These are phyloP conservation scores for Pocillopora damicornis DNA, from an alignment of 64 coral and sea anemone genomes.

Conservation along the genomic window DNA sequence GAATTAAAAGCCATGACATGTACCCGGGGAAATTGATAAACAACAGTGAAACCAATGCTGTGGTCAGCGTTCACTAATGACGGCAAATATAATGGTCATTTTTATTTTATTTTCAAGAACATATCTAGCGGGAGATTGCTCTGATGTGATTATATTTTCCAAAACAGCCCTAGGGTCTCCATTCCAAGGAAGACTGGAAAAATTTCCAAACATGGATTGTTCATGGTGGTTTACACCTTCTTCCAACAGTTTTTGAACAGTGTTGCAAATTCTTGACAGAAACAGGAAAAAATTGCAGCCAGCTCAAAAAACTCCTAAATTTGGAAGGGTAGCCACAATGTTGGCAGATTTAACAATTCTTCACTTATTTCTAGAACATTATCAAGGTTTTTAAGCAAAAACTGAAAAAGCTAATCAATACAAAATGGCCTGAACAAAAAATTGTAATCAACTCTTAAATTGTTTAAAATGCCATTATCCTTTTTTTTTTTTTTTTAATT, in stretches of 20 bases:
- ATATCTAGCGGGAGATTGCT: neutral
- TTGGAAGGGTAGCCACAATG: neutral
- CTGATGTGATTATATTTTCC: no score
- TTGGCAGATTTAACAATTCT: neutral
- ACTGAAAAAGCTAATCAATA: no score
- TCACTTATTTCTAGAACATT: no score
- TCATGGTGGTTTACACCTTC: neutral
- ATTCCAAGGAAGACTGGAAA: neutral
- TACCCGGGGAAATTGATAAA: slow-evolving; percentile 89
- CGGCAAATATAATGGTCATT: neutral
- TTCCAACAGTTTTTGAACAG: neutral
- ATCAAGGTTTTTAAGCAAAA: no score
- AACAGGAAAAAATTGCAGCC: neutral
- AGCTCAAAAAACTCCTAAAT: no score
- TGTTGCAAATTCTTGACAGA: neutral
- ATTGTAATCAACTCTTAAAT: no score
- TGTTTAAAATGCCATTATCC: neutral
- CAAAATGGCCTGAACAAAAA: no score
- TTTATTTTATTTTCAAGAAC: neutral
- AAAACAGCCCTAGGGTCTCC: neutral
- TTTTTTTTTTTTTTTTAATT: neutral
- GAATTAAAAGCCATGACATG: slow-evolving; percentile 67
- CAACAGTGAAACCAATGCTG: slow-evolving; percentile 19
- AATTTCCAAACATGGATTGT: neutral
- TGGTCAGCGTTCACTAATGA: slow-evolving; percentile 15